Evolutionary conservation across 2,888 invertebrate genomes (phyloP), one percentile per base, ranked within the genome.

Genomic region (Schizaphis graminum): DNA sequence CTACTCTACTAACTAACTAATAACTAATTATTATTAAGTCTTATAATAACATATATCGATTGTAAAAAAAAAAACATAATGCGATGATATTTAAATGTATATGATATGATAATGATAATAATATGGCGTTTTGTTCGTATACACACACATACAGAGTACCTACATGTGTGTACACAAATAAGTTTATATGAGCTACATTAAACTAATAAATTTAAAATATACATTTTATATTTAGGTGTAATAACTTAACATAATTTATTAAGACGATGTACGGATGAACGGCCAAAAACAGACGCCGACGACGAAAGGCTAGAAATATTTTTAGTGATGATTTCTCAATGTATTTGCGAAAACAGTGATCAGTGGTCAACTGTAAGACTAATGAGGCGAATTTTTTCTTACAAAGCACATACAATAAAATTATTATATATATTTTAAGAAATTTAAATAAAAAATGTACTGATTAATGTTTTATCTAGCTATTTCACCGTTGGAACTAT

Each of bases 91-190:
- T 77, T 21, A 77, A 35, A 41, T 77, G 21, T 77, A 35, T 77
- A 77, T 77, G 67, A 77, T 77, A 16, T 77, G 77, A 77, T 21
- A 77, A 77, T 67, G 67, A 67, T 77, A 77, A 77, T 35, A 77
- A 77, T 35, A 77, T 77, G 77, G 77, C 77, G 35, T 41, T 77
- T 77, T n/a, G 5, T 35, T 77, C 21, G 77, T 77, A 77, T 77
- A 77, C 21, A 77, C 77, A 77, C 77, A 77, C 77, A 77, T 35
- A 41, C 77, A 24, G 35, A 35, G n/a, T 16, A 11, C 5, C 10
- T n/a, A 16, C 35, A 35, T 21, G 77, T 24, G 77, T 77, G 35
- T 35, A 77, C 21, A 77, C 77, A 77, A 77, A 77, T 77, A 21
- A 77, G 35, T 77, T 77, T 41, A 77, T 35, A 41, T 77, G 1